phyloP scores from a whole-genome alignment of 2,797 vertebrate genomes.

The Chelidonichthys spinosus region DNA sequence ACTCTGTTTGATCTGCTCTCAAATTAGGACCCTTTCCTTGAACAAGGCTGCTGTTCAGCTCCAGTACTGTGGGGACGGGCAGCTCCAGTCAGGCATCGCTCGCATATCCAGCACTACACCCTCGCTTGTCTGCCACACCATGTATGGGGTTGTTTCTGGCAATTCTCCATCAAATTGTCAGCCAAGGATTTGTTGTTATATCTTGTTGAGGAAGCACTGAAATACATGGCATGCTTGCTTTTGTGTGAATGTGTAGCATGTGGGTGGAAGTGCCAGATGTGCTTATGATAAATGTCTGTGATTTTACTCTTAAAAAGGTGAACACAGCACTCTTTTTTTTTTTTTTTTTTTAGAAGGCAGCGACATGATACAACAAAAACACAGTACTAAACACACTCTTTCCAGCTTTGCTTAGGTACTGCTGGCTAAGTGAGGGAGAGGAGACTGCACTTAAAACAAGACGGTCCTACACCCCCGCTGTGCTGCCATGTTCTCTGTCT shows the following conservation, averaged over 20 bases:
- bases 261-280: conserved; percentile 28
- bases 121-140: conserved; percentile 27
- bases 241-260: neutral
- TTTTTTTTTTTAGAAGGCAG: conserved; percentile 4
- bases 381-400: neutral
- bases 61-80: neutral
- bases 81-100: conserved; percentile 24
- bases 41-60: conserved; percentile 44
- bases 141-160: conserved; percentile 36
- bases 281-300: conserved; percentile 16
- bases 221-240: neutral
- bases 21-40: conserved; percentile 43
- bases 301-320: conserved; percentile 19
- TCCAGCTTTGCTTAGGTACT: conserved; percentile 8
- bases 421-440: conserved; percentile 21
- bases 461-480: neutral
- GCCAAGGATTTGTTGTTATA: conserved; percentile 16
- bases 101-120: conserved; percentile 25
- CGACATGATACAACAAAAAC: neutral
- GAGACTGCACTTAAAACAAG: conserved; percentile 30
- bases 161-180: conserved; percentile 55
- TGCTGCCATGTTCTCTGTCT: conserved; percentile 49
- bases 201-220: conserved; percentile 1
- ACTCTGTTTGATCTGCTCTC: conserved; percentile 32
- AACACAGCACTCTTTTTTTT: conserved; percentile 14